A percentile compares a stretch with the other conserved stretches of the same genome.
phyloP scores from a whole-genome alignment of 2,113 vertebrate species.

The Atrichornis clamosus region DNA sequence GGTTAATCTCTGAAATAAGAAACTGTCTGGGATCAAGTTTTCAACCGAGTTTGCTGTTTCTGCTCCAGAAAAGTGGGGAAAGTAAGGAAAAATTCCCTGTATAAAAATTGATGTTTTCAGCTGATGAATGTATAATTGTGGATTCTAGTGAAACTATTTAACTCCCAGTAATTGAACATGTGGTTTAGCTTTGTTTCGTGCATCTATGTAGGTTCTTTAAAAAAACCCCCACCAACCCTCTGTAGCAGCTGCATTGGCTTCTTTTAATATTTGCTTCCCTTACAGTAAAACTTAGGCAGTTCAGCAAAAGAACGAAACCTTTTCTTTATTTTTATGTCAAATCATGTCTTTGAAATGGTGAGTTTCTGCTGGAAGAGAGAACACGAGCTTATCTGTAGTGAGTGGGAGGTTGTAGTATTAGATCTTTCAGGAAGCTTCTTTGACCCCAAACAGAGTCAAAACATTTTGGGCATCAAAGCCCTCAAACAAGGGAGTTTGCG shows the following conservation, averaged over 20 bases:
- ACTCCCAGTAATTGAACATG: not conserved
- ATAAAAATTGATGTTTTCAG: not conserved
- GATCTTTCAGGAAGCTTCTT: slow-evolving; percentile 20
- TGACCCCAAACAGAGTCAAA: not conserved
- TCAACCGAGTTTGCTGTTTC: not conserved
- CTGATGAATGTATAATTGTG: not conserved
- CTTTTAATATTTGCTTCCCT: slow-evolving; percentile 7
- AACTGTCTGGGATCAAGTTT: not conserved
- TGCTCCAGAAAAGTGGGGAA: not conserved
- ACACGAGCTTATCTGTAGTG: not conserved
- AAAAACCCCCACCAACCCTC: not conserved
- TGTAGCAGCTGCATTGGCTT: slow-evolving; percentile 6
- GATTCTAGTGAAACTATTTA: slow-evolving; percentile 2
- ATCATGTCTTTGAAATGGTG: not conserved
- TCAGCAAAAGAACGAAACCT: not conserved
- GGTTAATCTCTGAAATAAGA: not conserved
- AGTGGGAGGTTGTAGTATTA: not conserved
- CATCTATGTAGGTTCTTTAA: not conserved
- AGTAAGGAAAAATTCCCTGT: not conserved
- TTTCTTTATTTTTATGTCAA: not conserved
- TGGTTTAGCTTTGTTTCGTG: slow-evolving; percentile 3
- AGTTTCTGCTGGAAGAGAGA: not conserved
- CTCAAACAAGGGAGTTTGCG: not conserved
- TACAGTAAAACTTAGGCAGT: not conserved
- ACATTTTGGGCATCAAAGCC: not conserved